phyloP scores from a whole-genome alignment of 2,797 vertebrate genomes.

The Caiman crocodilus region DNA sequence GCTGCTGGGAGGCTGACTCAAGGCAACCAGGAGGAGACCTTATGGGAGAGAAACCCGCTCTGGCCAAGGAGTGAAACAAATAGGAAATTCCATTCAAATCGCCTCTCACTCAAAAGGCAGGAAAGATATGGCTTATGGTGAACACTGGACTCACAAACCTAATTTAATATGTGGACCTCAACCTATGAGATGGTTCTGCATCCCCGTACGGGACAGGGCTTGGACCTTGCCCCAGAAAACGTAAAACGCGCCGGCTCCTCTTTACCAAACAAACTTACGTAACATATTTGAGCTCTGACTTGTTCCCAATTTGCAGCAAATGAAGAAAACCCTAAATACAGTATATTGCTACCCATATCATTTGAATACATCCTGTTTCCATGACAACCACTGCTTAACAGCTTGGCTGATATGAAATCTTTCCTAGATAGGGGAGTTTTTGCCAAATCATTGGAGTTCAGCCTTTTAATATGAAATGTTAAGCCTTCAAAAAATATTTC shows the following conservation, averaged over 20 bases:
- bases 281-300: constrained; percentile 76
- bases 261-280: constrained; percentile 76
- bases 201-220: background rate
- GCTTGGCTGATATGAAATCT: constrained; percentile 80
- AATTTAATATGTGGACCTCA: too few species aligned
- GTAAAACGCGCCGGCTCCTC: constrained; percentile 37
- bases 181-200: too few species aligned
- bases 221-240: background rate
- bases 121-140: background rate
- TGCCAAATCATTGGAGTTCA: constrained; percentile 71
- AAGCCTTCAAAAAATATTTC: constrained; percentile 57
- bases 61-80: background rate
- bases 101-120: background rate
- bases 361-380: constrained; percentile 83
- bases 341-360: constrained; percentile 76
- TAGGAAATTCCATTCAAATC: background rate
- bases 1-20: too few species aligned
- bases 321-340: constrained; percentile 79
- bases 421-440: constrained; percentile 76
- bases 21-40: background rate
- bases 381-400: constrained; percentile 82
- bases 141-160: background rate
- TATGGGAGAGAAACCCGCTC: background rate
- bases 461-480: constrained; percentile 54
- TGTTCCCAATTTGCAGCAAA: constrained; percentile 72